These are phyloP conservation scores for Parochlus steinenii DNA, from an alignment of 2,888 invertebrate genomes.

Conservation along the genomic window DNA sequence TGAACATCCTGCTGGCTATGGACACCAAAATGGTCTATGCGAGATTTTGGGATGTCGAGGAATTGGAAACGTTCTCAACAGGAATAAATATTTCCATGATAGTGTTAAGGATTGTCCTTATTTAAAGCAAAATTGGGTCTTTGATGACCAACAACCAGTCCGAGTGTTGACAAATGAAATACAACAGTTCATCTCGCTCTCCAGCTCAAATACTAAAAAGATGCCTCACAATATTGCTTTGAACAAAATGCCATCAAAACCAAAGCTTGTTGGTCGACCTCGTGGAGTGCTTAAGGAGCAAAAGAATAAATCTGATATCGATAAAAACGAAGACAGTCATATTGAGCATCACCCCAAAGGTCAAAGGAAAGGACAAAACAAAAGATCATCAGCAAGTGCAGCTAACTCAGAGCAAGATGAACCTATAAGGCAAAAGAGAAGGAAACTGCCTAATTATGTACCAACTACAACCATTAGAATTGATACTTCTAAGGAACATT, in stretches of 20 bases:
- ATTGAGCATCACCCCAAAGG: not conserved
- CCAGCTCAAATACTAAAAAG: slow-evolving; percentile 15
- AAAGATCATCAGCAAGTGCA: not conserved
- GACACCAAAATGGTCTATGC: slow-evolving; percentile 44
- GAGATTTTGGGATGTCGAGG: slow-evolving; percentile 77
- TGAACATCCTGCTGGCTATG: slow-evolving; percentile 45
- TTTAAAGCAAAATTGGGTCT: slow-evolving; percentile 28
- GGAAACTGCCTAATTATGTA: not conserved
- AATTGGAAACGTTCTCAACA: slow-evolving; percentile 70
- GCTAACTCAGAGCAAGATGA: not conserved
- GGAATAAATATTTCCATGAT: slow-evolving; percentile 55
- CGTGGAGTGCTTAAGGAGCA: too few species aligned
- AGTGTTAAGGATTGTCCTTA: slow-evolving; percentile 63
- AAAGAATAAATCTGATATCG: too few species aligned
- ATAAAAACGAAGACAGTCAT: too few species aligned
- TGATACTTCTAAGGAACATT: slow-evolving; percentile 22
- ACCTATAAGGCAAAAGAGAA: not conserved
- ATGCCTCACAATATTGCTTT: too few species aligned
- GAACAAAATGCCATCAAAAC: too few species aligned
- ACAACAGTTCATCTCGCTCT: slow-evolving; percentile 20
- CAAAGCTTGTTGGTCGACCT: too few species aligned
- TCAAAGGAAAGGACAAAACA: slow-evolving; percentile 1
- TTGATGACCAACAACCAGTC: slow-evolving; percentile 17
- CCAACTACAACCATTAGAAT: too few species aligned
- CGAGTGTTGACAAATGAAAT: slow-evolving; percentile 18